Evolutionary conservation across 2,888 invertebrate species (phyloP).

Genomic region (Pimpla rufipes): DNA sequence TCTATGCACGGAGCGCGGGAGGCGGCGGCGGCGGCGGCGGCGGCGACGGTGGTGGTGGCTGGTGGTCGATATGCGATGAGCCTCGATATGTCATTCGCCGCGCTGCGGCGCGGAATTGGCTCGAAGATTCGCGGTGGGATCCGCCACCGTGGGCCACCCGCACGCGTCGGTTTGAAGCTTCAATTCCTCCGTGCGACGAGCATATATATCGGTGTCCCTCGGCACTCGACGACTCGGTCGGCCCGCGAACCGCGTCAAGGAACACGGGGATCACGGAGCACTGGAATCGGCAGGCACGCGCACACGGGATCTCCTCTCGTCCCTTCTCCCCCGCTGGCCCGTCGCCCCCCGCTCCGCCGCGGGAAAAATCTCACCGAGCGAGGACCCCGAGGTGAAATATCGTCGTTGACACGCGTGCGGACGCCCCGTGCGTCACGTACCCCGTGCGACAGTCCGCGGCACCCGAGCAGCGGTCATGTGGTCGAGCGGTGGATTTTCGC

Average conservation of each 20-base stretch:
- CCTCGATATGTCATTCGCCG: slow-evolving; percentile 76
- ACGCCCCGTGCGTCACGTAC: slow-evolving; percentile 65
- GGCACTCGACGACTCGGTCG: too few species aligned
- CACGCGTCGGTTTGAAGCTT: background rate
- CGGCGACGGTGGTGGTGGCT: slow-evolving; percentile 37
- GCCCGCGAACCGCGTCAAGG: background rate
- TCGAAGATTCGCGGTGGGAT: background rate
- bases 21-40: slow-evolving; percentile 10
- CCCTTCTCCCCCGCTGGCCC: background rate
- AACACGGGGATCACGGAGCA: slow-evolving; percentile 18
- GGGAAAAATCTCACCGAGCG: too few species aligned
- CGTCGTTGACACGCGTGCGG: slow-evolving; percentile 22
- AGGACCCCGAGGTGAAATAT: background rate
- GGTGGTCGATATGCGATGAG: slow-evolving; percentile 77
- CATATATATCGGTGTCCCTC: background rate
- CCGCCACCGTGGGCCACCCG: too few species aligned
- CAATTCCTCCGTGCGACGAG: background rate
- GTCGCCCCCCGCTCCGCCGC: background rate
- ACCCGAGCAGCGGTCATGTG: slow-evolving; percentile 57
- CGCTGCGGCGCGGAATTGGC: slow-evolving; percentile 31
- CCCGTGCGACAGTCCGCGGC: slow-evolving; percentile 59
- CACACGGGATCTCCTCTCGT: background rate
- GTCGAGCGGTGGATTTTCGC: slow-evolving; percentile 8
- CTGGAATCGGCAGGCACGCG: slow-evolving; percentile 3
- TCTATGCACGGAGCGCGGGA: slow-evolving; percentile 48